Conservation (phyloP, 2,113 vertebrate genomes). For the Vicugna pacos region DNA sequence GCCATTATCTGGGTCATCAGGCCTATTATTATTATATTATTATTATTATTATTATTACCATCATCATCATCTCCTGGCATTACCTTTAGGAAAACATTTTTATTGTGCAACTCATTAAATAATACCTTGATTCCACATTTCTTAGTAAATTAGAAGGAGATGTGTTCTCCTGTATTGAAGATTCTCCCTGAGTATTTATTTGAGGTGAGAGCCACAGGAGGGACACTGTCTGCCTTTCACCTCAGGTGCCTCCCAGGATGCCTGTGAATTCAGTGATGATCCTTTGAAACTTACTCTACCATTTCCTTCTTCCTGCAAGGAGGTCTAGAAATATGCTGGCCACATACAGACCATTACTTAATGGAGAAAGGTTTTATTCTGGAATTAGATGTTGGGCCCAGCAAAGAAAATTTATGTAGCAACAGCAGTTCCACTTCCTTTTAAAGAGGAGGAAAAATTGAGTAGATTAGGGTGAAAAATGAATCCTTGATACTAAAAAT, state of each 20-base stretch:
- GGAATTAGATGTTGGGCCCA: background rate
- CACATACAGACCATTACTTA: slow-evolving; percentile 7
- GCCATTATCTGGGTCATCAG: background rate
- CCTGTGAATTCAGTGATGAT: background rate
- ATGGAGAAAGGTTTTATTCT: slow-evolving; percentile 46
- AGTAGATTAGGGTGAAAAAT: slow-evolving; percentile 65
- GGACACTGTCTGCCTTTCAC: background rate
- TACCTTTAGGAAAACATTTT: background rate
- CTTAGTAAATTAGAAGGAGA: background rate
- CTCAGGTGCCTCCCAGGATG: background rate
- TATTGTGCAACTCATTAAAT: background rate
- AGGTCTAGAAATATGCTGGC: background rate
- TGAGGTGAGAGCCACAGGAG: background rate
- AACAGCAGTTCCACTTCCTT: background rate
- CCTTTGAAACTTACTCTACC: background rate
- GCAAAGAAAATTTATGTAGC: slow-evolving; percentile 40
- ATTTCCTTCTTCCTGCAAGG: background rate
- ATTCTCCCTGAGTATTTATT: background rate
- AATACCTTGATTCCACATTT: background rate
- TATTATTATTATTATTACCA: background rate
- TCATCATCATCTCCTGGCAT: background rate
- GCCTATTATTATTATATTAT: background rate
- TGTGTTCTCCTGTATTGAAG: background rate
- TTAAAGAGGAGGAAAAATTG: slow-evolving; percentile 26
- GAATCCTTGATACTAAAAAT: slow-evolving; percentile 55